Conservation (phyloP, 1,140 invertebrate species). For the Planococcus citri region DNA sequence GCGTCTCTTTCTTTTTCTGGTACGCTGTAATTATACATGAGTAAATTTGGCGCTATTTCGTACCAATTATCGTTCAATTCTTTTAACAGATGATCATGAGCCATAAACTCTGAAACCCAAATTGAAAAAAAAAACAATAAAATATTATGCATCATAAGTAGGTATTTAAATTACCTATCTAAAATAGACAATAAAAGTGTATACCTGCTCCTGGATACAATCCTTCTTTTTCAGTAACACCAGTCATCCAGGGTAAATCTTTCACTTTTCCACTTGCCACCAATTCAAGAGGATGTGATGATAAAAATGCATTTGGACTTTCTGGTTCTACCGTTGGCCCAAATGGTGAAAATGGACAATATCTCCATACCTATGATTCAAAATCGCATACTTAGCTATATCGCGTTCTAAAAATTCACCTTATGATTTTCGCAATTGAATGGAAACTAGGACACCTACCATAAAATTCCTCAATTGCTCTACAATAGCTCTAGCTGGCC, state of each 20-base stretch:
- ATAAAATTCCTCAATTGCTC: slow-evolving; percentile 36
- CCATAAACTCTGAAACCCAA: neutral
- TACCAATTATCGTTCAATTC: neutral
- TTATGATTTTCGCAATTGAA: neutral
- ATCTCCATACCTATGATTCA: slow-evolving; percentile 39
- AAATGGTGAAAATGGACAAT: slow-evolving; percentile 47
- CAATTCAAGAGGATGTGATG: slow-evolving; percentile 41
- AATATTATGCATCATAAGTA: neutral
- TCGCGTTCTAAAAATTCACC: neutral
- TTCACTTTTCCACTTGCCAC: slow-evolving; percentile 25
- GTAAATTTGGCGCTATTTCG: neutral
- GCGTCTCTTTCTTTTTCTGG: neutral
- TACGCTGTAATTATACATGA: neutral
- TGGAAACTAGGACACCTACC: slow-evolving; percentile 30
- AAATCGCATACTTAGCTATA: too few species aligned
- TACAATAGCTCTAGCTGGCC: slow-evolving; percentile 44
- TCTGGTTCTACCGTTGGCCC: slow-evolving; percentile 42
- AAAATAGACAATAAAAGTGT: neutral
- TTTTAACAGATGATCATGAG: neutral
- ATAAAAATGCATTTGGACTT: slow-evolving; percentile 38
- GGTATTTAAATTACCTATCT: too few species aligned
- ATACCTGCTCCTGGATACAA: slow-evolving; percentile 39
- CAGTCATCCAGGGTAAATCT: slow-evolving; percentile 34
- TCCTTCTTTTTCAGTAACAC: slow-evolving; percentile 33
- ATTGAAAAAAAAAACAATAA: neutral